Base-by-base conservation (phyloP, 2,113 vertebrate genomes). In the Spilogale gracilis region DNA sequence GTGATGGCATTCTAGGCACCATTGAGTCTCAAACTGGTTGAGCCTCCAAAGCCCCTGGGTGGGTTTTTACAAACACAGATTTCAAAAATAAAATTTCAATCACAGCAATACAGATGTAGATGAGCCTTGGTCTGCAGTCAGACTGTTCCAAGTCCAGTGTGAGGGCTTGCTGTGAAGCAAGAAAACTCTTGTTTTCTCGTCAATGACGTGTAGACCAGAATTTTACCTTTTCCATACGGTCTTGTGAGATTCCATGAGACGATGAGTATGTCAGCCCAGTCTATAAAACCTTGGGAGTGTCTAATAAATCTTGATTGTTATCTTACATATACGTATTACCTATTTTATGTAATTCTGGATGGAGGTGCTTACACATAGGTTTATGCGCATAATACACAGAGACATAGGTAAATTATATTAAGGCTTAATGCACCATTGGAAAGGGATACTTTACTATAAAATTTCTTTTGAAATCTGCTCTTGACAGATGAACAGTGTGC, bases 401-500 rank as follows among this genome's bases (percentile, higher is more conserved):
- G 88, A 58, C 38, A 43, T 50, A 89, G 56, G 81, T 60, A 95
- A 96, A 96, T 95, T 89, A 85, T 61, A 87, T 96, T 67, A 95
- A 89, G 90, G 61, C 23, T 61, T 78, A 82, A 48, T 69, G 90
- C 23, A 82, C 63, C 38, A 18, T 63, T 23, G 14, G 96, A 94
- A 96, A 97, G 73, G 21, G 30, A 97, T 94, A 80, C 61, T 97
- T 92, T 61, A 89, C 93, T 85, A 20, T 74, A 96, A 76, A 89
- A n/a, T 98, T 92, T 96, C 95, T 88, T 97, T 96, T 78, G 83
- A 95, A 95, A 97, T 94, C 30, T 92, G 38, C 58, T 94, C 94
- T 95, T 94, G 96, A 97, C 97, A 94, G 93, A 94, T 92, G 88
- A 97, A 73, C 38, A 43, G 76, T 12, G 21, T 60, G 61, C 23